phyloP scores from a whole-genome alignment of 2,797 vertebrate genomes.

The Sebastes hubbsi region DNA sequence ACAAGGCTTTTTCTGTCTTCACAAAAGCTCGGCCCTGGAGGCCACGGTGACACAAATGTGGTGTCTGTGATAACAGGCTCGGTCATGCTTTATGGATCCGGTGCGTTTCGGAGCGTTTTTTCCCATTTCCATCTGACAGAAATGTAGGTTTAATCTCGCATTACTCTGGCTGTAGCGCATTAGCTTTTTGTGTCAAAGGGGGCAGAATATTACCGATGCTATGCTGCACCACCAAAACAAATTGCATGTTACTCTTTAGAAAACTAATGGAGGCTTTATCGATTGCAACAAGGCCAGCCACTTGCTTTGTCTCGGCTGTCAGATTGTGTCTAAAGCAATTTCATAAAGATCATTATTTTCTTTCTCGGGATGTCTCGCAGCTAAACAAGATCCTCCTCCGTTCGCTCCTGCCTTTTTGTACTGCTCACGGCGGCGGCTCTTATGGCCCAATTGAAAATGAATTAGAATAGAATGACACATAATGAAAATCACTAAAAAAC shows the following conservation, averaged over 20 bases:
- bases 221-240: conserved; percentile 62
- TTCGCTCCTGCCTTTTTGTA: conserved; percentile 59
- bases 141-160: conserved; percentile 68
- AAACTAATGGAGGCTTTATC: conserved; percentile 82
- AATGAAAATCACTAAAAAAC: conserved; percentile 85
- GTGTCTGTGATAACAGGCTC: conserved; percentile 64
- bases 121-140: conserved; percentile 59
- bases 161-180: conserved; percentile 56
- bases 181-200: conserved; percentile 58
- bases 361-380: conserved; percentile 68
- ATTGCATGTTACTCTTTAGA: conserved; percentile 75
- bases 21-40: conserved; percentile 48
- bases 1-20: conserved; percentile 23
- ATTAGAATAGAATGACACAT: conserved; percentile 84
- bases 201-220: conserved; percentile 66
- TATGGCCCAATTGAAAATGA: conserved; percentile 84
- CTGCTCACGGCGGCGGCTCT: conserved; percentile 69
- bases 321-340: conserved; percentile 82
- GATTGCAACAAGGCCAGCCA: conserved; percentile 77
- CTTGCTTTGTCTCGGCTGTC: conserved; percentile 78
- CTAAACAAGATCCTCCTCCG: conserved; percentile 76
- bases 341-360: conserved; percentile 82
- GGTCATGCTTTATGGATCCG: conserved; percentile 72
- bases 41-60: conserved; percentile 58
- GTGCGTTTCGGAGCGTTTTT: conserved; percentile 32